Base-by-base conservation (phyloP, 1,140 invertebrate species). In the Gryllus bimaculatus region DNA sequence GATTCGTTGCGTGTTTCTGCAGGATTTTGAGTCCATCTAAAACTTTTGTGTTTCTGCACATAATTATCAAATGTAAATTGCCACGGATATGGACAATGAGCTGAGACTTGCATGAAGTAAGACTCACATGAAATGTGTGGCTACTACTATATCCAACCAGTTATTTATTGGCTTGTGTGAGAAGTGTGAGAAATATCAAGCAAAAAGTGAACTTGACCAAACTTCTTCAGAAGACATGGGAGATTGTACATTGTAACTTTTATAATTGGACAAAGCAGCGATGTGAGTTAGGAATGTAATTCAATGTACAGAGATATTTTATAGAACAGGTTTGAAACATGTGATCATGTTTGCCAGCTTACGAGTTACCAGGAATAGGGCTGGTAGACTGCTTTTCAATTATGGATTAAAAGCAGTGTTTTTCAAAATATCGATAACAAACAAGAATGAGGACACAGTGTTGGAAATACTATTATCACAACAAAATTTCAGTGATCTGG, bases 281-380 rank as follows among this genome's bases (percentile, higher is more conserved):
- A 18, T 10, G 54, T 3, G 10, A 66, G 54, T 13, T 66, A 66
- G 18, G 18, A 10, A 66, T 39, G 26, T 39, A 66, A 13, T 18
- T 66, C 10, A 66, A 66, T 66, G 54, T 66, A 66, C 54, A 66
- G 54, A 66, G 54, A 66, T 66, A 66, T 66, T 66, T 66, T 66
- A 66, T 66, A 66, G 18, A 66, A 66, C 10, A 13, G 54, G 54
- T 18, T 13, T 10, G 54, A 66, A 66, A 66, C 54, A 10, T 66
- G 10, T 66, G 54, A 66, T 13, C 10, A 13, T 66, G 18, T 13
- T 66, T 10, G 10, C 18, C 10, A 66, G 18, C 10, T 66, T 66
- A 13, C 0, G 10, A 66, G 54, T 66, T 66, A 66, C 54, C 54
- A 66, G 18, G 18, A 13, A 18, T 10, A 66, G 18, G 10, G 18